Evolutionary conservation across 2,888 invertebrate genomes (phyloP), one percentile per base, ranked within the genome.

Genomic region (Drosophila melanocephala): DNA sequence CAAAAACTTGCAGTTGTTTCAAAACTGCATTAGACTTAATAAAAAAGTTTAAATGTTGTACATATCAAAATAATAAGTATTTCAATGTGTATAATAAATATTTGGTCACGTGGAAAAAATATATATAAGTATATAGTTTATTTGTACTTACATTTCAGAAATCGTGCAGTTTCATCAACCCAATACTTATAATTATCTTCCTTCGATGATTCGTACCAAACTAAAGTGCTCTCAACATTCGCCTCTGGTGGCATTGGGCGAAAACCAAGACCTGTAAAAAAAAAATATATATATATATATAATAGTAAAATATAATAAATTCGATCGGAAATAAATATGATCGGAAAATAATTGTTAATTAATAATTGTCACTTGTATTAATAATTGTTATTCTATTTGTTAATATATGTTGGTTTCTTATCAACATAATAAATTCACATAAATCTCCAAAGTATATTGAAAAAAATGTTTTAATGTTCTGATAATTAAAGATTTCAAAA

Each of bases 221-320:
- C 97, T 91, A 99, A 95, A 79, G 99, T 99, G 93, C 98, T 99
- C 93, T 98, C 98, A 87, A 98, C 97, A 93, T 97, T 98, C 72
- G 96, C 95, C 90, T 97, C 97, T 87, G 98, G 96, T 82, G 98
- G 98, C 97, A 98, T 97, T 78, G 99, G 99, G 93, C 99, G 95
- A 95, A 99, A 99, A 83, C 99, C 99, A 92, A 99, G 95, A 92
- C 99, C 98, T 98, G 94, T 22, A 92, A 90, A 72, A 72, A 59
- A 53, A 10, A 10, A 0, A n/a, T 0, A 16, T 0, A 5, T 37
- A 9, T 19, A 5, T 22, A 22, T 22, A 22, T 44, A 50, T 64
- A 71, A 79, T n/a, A 42, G 42, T 14, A 33, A 53, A 39, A 44
- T 69, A 12, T 52, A 53, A 7, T 26, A 10, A n/a, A n/a, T n/a